Base-by-base conservation (phyloP, 2,113 vertebrate genomes). In the Parotia lawesii region DNA sequence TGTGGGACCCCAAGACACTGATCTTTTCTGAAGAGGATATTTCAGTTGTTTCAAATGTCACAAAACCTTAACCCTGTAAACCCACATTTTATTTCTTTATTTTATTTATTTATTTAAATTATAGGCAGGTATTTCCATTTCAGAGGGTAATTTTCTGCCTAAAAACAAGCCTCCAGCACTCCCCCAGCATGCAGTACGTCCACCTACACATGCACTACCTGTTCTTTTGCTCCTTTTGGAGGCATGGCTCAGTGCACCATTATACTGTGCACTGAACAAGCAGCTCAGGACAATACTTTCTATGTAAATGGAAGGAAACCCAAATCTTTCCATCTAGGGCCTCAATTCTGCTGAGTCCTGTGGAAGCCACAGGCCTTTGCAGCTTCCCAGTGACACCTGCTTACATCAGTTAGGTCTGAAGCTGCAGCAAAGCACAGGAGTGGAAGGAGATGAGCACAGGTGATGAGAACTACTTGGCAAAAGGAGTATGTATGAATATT, bases 171-270 rank as follows among this genome's bases (percentile, higher is more conserved):
- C 8, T 74, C 27, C n/a, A 50, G 21, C 16, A 33, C 21, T 75
- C 12, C 20, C 17, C 12, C 24, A 27, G 45, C 18, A 44, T 0
- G 0, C 21, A 44, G 21, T 6, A 20, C 11, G 4, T 57, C 29
- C 22, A 51, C 17, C 40, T 47, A 3, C 40, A 37, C 1, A 2
- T 23, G 20, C 17, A 8, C 28, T 64, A 6, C 22, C 44, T 75
- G 44, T 31, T 6, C 17, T 71, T 74, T 58, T n/a, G 51, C 21
- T 82, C 40, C 56, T 66, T 29, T 66, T 65, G 3, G 4, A 51
- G 73, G 16, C 23, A 6, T 6, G 33, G 31, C 38, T 85, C 65
- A 47, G 33, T 47, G 53, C 44, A 35, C 5, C 10, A 24, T 28
- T 31, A 10, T 5, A 13, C 9, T 23, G 4, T 47, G 18, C 24